Evolutionary conservation across 2,113 vertebrate genomes (phyloP).

Genomic region (Meriones unguiculatus): DNA sequence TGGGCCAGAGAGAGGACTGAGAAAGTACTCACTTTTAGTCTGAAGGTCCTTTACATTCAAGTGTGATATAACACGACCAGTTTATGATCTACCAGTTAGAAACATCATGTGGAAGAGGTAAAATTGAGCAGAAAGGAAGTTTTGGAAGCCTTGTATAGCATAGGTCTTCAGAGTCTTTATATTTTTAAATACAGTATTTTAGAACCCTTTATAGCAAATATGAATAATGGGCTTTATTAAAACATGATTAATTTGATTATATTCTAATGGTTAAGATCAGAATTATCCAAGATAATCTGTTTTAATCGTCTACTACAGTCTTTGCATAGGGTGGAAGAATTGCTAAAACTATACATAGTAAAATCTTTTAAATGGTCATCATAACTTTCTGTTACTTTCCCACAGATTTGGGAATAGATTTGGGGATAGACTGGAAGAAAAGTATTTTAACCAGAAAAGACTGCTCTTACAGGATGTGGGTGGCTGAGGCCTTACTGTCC

Average conservation of each 20-base stretch:
- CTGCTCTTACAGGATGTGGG: not conserved
- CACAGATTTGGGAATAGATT: not conserved
- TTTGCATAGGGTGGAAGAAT: not conserved
- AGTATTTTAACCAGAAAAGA: not conserved
- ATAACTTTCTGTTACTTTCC: not conserved
- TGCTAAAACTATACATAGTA: not conserved
- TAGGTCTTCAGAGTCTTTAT: not conserved
- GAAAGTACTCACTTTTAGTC: not conserved
- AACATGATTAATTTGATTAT: conserved; percentile 18
- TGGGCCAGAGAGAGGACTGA: not conserved
- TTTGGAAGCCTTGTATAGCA: not conserved
- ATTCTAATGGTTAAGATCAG: not conserved
- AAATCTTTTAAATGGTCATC: conserved; percentile 31
- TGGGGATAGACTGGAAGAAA: not conserved
- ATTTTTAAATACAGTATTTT: conserved; percentile 25
- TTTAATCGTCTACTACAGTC: not conserved
- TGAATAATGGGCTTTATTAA: conserved; percentile 41
- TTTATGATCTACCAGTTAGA: not conserved
- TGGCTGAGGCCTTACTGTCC: conserved; percentile 5
- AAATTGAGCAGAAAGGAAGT: conserved; percentile 49
- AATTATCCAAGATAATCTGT: not conserved
- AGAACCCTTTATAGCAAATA: not conserved
- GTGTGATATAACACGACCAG: not conserved
- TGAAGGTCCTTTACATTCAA: not conserved
- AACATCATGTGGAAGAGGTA: not conserved